phyloP scores from a whole-genome alignment of 35 echinoderm and acorn worm species.

The Nesometra sesokonis region DNA sequence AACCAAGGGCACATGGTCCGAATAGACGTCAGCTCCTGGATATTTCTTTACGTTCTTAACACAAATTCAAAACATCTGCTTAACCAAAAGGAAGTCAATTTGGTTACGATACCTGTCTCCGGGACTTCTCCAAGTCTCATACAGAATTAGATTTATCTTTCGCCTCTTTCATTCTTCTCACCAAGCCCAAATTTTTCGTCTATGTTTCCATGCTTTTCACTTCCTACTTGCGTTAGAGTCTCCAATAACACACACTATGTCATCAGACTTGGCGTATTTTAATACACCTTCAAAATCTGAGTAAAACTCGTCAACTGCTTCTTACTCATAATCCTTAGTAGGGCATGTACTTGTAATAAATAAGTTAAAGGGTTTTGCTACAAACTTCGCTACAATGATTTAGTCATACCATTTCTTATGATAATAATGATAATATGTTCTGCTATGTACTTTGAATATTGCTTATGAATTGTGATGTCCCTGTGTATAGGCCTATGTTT shows the following conservation, averaged over 20 bases:
- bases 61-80: not conserved
- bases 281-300: not conserved
- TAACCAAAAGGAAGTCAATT: slow-evolving; percentile 8
- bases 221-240: slow-evolving; percentile 23
- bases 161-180: not conserved
- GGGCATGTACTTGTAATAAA: not conserved
- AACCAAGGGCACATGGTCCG: not conserved
- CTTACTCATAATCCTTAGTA: not conserved
- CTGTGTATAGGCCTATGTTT: no score
- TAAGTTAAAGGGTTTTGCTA: not conserved
- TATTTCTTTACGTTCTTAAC: slow-evolving; percentile 5
- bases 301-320: not conserved
- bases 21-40: slow-evolving; percentile 7
- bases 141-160: not conserved
- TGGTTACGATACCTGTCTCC: not conserved
- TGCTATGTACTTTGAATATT: no score
- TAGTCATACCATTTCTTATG: no score
- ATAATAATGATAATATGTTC: no score
- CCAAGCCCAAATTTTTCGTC: slow-evolving; percentile 3
- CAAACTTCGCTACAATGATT: not conserved
- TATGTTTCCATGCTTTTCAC: not conserved
- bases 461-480: no score
- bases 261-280: not conserved
- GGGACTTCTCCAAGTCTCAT: not conserved
- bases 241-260: slow-evolving; percentile 3